Evolutionary conservation across 2,888 invertebrate species (phyloP).

Genomic region (Cremastinae sp.): DNA sequence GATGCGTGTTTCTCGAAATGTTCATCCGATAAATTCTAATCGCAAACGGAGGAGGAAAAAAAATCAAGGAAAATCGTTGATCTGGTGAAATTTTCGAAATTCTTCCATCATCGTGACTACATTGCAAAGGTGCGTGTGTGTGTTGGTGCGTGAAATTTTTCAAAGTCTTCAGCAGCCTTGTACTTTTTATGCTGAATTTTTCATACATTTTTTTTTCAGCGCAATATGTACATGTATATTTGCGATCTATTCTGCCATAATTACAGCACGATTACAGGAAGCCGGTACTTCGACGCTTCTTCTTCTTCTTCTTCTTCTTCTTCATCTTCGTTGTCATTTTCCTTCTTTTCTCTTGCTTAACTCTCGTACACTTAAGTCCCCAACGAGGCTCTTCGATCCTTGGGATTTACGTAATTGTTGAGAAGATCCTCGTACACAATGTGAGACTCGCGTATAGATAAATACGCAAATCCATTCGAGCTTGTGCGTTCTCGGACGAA

Average conservation of each 20-base stretch:
- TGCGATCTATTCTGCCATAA: conserved; percentile 53
- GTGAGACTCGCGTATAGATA: conserved; percentile 12
- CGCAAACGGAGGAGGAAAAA: too few relatives aligned
- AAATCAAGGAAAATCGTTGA: too few relatives aligned
- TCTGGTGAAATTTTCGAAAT: too few relatives aligned
- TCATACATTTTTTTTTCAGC: too few relatives aligned
- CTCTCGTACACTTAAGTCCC: conserved; percentile 46
- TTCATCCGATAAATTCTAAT: conserved; percentile 24
- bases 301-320: conserved; percentile 9
- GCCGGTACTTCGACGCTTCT: conserved; percentile 58
- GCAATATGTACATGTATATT: conserved; percentile 35
- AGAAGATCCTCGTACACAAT: conserved; percentile 29
- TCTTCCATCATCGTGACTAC: too few relatives aligned
- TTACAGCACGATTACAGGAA: conserved; percentile 59
- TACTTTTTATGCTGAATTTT: too few relatives aligned
- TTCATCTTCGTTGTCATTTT: too few relatives aligned
- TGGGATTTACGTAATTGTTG: conserved; percentile 60
- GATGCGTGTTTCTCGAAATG: conserved; percentile 49
- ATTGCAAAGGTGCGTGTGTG: too few relatives aligned
- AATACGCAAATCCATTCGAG: conserved; percentile 1
- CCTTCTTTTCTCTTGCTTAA: conserved; percentile 21
- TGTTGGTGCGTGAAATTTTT: too few relatives aligned
- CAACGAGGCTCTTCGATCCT: conserved; percentile 48
- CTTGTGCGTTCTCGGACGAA: background rate
- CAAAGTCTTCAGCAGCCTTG: too few relatives aligned